These are phyloP conservation scores for Sebastolobus alascanus DNA, from an alignment of 2,797 vertebrate species.

Conservation along the genomic window DNA sequence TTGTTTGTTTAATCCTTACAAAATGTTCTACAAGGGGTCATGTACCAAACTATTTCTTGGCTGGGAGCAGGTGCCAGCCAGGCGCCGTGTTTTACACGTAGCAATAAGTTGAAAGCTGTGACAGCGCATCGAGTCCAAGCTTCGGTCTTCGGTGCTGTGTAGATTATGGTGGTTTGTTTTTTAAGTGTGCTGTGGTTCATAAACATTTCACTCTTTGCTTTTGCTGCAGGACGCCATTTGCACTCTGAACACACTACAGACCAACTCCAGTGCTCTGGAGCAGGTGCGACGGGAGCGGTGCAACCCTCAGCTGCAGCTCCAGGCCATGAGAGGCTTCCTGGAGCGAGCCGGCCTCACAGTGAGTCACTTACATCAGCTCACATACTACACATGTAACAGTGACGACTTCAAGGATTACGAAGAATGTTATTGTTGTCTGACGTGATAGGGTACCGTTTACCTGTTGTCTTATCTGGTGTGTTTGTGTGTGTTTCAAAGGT, in stretches of 20 bases:
- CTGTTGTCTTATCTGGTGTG: neutral
- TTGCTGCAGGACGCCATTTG: slow-evolving; percentile 90
- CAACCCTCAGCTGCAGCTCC: slow-evolving; percentile 87
- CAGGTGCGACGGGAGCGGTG: slow-evolving; percentile 88
- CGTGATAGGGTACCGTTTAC: neutral
- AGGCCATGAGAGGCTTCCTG: slow-evolving; percentile 90
- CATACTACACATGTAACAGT: neutral
- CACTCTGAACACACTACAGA: slow-evolving; percentile 95
- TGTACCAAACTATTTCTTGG: too few species aligned
- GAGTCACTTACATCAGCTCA: slow-evolving; percentile 24
- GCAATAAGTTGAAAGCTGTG: too few species aligned
- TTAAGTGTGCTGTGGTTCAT: neutral
- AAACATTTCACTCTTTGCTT: neutral
- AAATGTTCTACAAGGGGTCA: neutral
- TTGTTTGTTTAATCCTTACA: neutral
- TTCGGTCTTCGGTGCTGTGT: too few species aligned
- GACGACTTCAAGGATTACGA: neutral
- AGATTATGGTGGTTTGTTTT: neutral
- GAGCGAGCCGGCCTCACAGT: slow-evolving; percentile 89
- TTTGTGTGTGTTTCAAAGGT: slow-evolving; percentile 82
- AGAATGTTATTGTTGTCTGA: neutral
- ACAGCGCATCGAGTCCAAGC: too few species aligned
- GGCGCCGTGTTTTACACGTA: too few species aligned
- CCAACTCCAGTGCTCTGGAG: slow-evolving; percentile 91
- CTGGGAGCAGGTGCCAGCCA: too few species aligned